phyloP scores from a whole-genome alignment of 2,797 vertebrate species.

The Pitangus sulphuratus region DNA sequence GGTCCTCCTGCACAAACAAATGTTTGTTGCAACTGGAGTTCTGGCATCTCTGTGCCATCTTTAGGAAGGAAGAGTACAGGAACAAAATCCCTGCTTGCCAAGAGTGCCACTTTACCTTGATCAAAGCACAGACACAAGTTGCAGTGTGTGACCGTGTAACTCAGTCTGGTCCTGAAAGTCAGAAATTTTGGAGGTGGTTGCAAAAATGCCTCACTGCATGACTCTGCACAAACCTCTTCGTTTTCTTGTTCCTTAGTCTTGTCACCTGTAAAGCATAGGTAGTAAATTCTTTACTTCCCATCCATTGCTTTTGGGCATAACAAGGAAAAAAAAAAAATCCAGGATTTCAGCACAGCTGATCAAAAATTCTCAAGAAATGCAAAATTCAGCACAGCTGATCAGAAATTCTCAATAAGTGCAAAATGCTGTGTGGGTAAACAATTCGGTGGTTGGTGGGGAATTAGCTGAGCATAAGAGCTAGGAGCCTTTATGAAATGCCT shows the following conservation, averaged over 20 bases:
- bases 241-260: neutral
- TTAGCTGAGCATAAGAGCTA: neutral
- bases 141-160: rapidly evolving
- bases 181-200: neutral
- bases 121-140: neutral
- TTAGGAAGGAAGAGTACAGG: neutral
- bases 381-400: neutral
- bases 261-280: neutral
- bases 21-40: neutral
- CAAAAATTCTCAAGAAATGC: neutral
- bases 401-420: neutral
- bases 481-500: neutral
- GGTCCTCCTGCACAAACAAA: neutral
- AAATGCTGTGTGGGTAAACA: neutral
- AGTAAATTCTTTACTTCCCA: neutral
- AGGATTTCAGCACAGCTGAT: neutral
- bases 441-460: neutral
- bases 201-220: neutral
- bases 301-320: neutral
- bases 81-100: neutral
- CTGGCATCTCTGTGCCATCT: neutral
- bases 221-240: neutral
- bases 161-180: neutral
- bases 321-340: neutral
- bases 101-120: neutral